These are phyloP conservation scores for Zaprionus lineosus DNA, from an alignment of 2,888 invertebrate genomes.

Conservation along the genomic window DNA sequence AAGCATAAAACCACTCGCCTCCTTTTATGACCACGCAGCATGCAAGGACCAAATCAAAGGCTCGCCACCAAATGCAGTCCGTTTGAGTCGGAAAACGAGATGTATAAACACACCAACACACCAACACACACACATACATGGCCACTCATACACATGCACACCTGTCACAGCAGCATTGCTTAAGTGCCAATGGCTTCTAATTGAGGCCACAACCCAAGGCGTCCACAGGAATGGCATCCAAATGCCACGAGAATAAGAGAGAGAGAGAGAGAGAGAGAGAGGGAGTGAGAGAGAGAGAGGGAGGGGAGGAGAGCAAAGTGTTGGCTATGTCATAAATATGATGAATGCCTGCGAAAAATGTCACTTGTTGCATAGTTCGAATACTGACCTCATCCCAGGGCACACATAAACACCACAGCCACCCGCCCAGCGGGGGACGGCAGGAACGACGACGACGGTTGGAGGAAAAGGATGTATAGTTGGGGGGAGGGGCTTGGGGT, in stretches of 20 bases:
- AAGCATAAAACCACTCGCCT: conserved; percentile 71
- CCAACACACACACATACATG: no score
- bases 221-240: conserved; percentile 20
- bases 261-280: no score
- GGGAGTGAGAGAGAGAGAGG: no score
- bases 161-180: conserved; percentile 19
- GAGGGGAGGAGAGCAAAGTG: no score
- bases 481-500: background rate
- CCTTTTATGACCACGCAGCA: conserved; percentile 66
- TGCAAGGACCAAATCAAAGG: conserved; percentile 55
- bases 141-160: no score
- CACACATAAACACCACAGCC: no score
- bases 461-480: no score
- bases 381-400: no score
- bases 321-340: conserved; percentile 71
- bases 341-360: conserved; percentile 80
- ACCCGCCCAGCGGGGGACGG: background rate
- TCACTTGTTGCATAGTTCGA: conserved; percentile 75
- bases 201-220: conserved; percentile 46
- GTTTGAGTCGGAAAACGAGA: conserved; percentile 5
- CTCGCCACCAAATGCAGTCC: conserved; percentile 27
- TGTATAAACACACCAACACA: no score
- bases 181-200: conserved; percentile 52
- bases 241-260: no score
- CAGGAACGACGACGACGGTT: no score